A percentile compares a stretch with the other conserved stretches of the same genome.
Conservation (phyloP, 2,888 invertebrate genomes). For the Eupithecia pulchellata region DNA sequence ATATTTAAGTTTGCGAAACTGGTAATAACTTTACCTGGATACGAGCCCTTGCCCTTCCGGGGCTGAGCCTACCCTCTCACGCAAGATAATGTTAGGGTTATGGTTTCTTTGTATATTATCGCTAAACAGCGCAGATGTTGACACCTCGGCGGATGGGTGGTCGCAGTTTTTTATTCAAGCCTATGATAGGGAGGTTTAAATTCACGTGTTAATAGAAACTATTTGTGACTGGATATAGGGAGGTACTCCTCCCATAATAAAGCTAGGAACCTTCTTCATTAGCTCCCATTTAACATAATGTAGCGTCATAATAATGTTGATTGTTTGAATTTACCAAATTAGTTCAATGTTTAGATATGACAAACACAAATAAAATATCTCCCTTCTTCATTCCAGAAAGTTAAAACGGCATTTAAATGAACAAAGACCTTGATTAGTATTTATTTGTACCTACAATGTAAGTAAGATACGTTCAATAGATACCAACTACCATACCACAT, state of each 20-base stretch:
- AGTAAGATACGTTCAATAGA: neutral
- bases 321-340: no score
- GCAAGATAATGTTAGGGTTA: constrained; percentile 3
- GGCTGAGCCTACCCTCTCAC: constrained; percentile 5
- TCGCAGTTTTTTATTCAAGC: neutral
- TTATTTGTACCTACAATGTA: neutral
- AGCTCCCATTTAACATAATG: no score
- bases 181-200: no score
- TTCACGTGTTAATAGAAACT: no score
- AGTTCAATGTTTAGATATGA: no score
- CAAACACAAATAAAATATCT: neutral
- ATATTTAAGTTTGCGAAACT: neutral
- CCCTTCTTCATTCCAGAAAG: neutral
- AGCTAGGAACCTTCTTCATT: no score
- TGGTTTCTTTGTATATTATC: neutral
- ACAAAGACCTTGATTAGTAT: neutral
- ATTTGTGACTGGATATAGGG: no score
- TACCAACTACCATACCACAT: no score
- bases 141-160: neutral
- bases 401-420: neutral
- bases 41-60: constrained; percentile 14
- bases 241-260: no score
- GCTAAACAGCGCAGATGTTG: neutral
- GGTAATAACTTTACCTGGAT: constrained; percentile 3
- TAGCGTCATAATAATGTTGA: no score